Percentiles rank a stretch among this genome's conserved stretches.
Conservation (phyloP, 2,113 vertebrate species). For the Martes martes region DNA sequence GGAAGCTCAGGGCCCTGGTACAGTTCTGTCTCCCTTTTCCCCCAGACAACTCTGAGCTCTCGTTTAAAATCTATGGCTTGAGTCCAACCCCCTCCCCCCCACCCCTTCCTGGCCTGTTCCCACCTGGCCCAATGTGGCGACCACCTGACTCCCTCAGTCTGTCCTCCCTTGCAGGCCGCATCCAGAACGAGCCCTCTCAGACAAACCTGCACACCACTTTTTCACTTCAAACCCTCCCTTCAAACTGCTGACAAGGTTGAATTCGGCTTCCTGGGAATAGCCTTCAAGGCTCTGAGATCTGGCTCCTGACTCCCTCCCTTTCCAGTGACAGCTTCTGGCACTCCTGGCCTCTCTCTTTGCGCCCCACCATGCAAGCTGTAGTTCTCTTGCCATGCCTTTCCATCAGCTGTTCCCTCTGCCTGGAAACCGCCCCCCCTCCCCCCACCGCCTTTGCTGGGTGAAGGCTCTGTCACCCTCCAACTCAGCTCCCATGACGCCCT, state of each 20-base stretch:
- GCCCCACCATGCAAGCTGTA: not conserved
- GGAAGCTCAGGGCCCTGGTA: not conserved
- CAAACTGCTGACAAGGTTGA: not conserved
- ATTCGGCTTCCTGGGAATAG: not conserved
- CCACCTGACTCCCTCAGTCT: not conserved
- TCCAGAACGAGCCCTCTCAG: not conserved
- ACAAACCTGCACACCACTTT: not conserved
- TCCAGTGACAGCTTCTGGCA: not conserved
- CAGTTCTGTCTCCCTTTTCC: not conserved
- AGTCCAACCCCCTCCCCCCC: not conserved
- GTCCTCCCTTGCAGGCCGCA: not conserved
- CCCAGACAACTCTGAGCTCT: not conserved
- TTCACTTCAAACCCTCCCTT: not conserved
- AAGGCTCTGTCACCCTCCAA: not conserved
- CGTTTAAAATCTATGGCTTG: not conserved
- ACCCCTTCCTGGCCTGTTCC: not conserved
- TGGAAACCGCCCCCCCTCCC: rapidly evolving
- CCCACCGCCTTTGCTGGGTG: not conserved
- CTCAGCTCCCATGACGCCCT: not conserved
- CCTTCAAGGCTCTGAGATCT: not conserved
- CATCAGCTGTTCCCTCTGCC: not conserved
- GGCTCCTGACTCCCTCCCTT: not conserved
- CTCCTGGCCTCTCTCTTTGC: not conserved
- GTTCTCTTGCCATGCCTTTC: not conserved
- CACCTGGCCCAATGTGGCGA: not conserved